A percentile compares a stretch with the other conserved stretches of the same genome.
phyloP scores from a whole-genome alignment of 2,888 invertebrate genomes.

The Tricholauxania praeusta region DNA sequence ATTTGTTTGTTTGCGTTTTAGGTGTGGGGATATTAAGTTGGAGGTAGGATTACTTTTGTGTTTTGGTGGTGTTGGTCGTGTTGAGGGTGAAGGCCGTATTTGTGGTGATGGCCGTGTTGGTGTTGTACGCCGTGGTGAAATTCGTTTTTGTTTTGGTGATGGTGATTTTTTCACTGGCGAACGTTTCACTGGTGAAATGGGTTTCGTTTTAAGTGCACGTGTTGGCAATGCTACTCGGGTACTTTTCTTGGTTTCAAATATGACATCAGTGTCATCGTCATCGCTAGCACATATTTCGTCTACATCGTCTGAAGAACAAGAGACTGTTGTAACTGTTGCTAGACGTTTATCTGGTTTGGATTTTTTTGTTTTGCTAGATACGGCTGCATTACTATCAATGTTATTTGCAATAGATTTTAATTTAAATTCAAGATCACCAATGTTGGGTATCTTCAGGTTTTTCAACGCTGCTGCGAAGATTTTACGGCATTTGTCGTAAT shows the following conservation, averaged over 20 bases:
- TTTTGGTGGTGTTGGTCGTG: slow-evolving; percentile 36
- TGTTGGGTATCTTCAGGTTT: slow-evolving; percentile 71
- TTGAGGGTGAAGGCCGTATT: slow-evolving; percentile 49
- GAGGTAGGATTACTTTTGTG: not conserved
- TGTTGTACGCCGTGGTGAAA: slow-evolving; percentile 7
- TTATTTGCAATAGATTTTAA: slow-evolving; percentile 43
- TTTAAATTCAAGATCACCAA: slow-evolving; percentile 71
- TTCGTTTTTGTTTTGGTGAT: slow-evolving; percentile 9
- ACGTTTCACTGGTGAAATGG: slow-evolving; percentile 29
- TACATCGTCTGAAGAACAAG: slow-evolving; percentile 45
- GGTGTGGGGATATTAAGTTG: slow-evolving; percentile 28
- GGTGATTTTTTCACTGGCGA: slow-evolving; percentile 10
- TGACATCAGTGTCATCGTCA: slow-evolving; percentile 53
- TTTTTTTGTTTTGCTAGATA: slow-evolving; percentile 33
- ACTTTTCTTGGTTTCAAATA: slow-evolving; percentile 45
- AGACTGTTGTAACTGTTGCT: not conserved
- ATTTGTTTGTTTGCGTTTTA: slow-evolving; percentile 24
- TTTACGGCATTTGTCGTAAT: slow-evolving; percentile 79
- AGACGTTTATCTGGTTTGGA: slow-evolving; percentile 38
- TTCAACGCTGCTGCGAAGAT: slow-evolving; percentile 77
- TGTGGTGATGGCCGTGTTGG: slow-evolving; percentile 22
- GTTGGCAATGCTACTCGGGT: not conserved
- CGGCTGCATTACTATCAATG: not conserved
- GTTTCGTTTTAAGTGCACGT: slow-evolving; percentile 39
- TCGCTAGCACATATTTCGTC: slow-evolving; percentile 54